Evolutionary conservation across 2,888 invertebrate species (phyloP).

Genomic region (Rotaria sp.): DNA sequence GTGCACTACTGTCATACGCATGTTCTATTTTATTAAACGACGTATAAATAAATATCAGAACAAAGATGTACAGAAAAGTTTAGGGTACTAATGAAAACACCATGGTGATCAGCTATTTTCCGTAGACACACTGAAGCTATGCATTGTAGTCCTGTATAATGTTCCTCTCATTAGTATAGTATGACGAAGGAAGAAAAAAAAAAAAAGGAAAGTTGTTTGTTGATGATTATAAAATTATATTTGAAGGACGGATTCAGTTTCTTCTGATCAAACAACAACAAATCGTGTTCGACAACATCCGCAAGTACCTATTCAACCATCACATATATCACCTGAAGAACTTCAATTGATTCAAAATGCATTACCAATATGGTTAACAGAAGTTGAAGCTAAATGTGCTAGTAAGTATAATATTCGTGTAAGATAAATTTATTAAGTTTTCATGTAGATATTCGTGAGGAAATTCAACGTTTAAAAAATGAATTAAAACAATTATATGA

Average conservation of each 20-base stretch:
- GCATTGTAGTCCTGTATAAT: too few species aligned
- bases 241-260: neutral
- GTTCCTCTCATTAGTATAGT: too few species aligned
- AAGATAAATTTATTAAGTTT: neutral
- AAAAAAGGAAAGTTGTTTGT: too few species aligned
- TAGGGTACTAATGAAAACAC: too few species aligned
- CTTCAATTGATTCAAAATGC: neutral
- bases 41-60: too few species aligned
- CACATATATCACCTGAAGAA: conserved; percentile 16
- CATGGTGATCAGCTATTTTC: too few species aligned
- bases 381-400: conserved; percentile 9
- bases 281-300: conserved; percentile 41
- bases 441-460: neutral
- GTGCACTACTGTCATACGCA: too few species aligned
- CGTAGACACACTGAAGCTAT: too few species aligned
- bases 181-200: too few species aligned
- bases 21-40: too few species aligned
- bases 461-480: neutral
- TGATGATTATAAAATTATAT: neutral
- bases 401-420: neutral
- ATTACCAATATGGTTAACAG: conserved; percentile 18
- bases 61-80: too few species aligned
- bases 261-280: neutral
- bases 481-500: conserved; percentile 29
- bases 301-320: neutral